A percentile compares a stretch with the other conserved stretches of the same genome.
These are phyloP conservation scores for Apomyelois bistriatella DNA, from an alignment of 2,888 invertebrate species.

Conservation along the genomic window DNA sequence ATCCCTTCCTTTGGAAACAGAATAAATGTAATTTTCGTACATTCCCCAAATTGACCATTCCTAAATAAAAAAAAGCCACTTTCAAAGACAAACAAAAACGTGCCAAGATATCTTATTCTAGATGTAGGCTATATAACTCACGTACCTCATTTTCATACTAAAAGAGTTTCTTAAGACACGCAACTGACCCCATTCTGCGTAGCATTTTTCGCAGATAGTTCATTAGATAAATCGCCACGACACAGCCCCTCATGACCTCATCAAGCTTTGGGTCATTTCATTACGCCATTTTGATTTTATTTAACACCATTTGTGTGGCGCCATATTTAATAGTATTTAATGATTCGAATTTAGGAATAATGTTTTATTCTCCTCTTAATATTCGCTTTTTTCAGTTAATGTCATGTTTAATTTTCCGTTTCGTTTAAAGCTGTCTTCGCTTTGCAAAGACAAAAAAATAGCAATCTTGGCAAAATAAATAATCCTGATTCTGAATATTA, in stretches of 20 bases:
- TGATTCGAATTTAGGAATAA: too few species aligned
- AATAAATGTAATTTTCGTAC: too few species aligned
- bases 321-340: background rate
- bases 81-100: background rate
- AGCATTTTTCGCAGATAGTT: constrained; percentile 43
- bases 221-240: constrained; percentile 55
- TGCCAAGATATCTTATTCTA: constrained; percentile 2
- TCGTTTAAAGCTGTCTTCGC: too few species aligned
- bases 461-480: too few species aligned
- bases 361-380: too few species aligned
- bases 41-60: too few species aligned
- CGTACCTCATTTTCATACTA: constrained; percentile 34
- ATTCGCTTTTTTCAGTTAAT: too few species aligned
- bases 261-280: constrained; percentile 22
- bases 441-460: too few species aligned
- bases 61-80: background rate
- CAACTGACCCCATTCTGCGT: constrained; percentile 27
- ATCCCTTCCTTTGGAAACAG: too few species aligned
- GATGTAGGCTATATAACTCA: constrained; percentile 15
- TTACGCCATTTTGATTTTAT: background rate
- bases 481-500: too few species aligned
- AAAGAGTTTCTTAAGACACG: constrained; percentile 23
- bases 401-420: too few species aligned
- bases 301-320: background rate
- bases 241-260: constrained; percentile 31